phyloP scores from a whole-genome alignment of 2,888 invertebrate genomes.

The Parthenolecanium corni region DNA sequence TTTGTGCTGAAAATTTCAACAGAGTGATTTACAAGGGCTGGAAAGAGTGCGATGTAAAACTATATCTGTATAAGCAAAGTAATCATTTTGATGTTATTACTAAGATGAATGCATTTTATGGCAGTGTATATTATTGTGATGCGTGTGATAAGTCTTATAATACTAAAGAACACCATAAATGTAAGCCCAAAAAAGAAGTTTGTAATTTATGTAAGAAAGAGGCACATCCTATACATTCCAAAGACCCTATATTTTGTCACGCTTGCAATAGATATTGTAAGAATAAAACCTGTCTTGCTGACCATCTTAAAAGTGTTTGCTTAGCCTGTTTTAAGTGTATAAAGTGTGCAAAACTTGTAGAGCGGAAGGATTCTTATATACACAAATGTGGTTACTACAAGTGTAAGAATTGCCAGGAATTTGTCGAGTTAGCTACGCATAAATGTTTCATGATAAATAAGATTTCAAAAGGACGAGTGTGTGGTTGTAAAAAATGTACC shows the following conservation, averaged over 20 bases:
- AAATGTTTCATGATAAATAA: constrained; percentile 16
- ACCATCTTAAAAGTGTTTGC: not conserved
- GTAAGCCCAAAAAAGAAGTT: not conserved
- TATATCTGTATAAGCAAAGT: constrained; percentile 15
- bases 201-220: not conserved
- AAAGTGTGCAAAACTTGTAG: not conserved
- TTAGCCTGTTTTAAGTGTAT: constrained; percentile 1
- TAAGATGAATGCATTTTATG: constrained; percentile 4
- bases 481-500: not conserved
- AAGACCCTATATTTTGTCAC: not conserved
- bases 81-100: constrained; percentile 24
- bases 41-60: not conserved
- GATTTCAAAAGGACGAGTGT: constrained; percentile 6
- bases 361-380: not conserved
- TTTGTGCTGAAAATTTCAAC: constrained; percentile 24
- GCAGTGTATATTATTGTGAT: constrained; percentile 17
- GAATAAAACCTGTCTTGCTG: too few relatives aligned
- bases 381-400: constrained; percentile 7
- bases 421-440: constrained; percentile 7
- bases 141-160: constrained; percentile 16
- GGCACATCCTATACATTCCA: not conserved
- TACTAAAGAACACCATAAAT: not conserved
- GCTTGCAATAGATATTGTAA: constrained; percentile 4
- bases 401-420: constrained; percentile 12
- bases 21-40: constrained; percentile 18